Conservation (phyloP, 2,888 invertebrate genomes). For the Aplocera efformata region DNA sequence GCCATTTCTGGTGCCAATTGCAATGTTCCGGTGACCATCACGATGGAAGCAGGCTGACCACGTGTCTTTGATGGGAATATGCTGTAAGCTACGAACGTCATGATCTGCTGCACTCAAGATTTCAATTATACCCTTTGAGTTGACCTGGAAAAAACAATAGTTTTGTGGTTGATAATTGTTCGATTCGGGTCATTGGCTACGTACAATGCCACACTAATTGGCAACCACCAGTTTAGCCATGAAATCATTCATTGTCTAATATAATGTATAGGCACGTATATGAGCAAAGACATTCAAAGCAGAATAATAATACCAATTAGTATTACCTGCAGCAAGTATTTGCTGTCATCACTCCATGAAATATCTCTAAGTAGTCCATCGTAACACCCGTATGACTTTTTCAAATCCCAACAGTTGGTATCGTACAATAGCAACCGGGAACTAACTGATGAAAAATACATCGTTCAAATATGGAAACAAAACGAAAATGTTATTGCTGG, state of each 20-base stretch:
- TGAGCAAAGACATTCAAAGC: too few relatives aligned
- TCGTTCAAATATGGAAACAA: conserved; percentile 35
- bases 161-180: neutral
- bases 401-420: conserved; percentile 74
- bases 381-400: conserved; percentile 72
- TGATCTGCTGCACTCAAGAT: conserved; percentile 65
- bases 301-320: too few relatives aligned
- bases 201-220: conserved; percentile 22
- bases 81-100: conserved; percentile 67
- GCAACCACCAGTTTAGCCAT: too few relatives aligned
- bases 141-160: conserved; percentile 55
- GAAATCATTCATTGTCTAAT: too few relatives aligned
- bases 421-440: conserved; percentile 79
- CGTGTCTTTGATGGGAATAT: conserved; percentile 67
- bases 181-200: conserved; percentile 16
- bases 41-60: conserved; percentile 73
- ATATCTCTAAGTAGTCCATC: conserved; percentile 66
- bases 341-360: conserved; percentile 76
- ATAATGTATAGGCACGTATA: too few relatives aligned
- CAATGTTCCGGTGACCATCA: conserved; percentile 68
- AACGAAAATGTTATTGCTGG: conserved; percentile 11
- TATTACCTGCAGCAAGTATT: conserved; percentile 71
- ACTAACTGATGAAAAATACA: conserved; percentile 81
- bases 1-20: conserved; percentile 69
- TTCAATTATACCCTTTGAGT: conserved; percentile 67